A percentile compares a stretch with the other conserved stretches of the same genome.
Evolutionary conservation across 2,113 vertebrate species (phyloP).

Genomic region (Dromaius novaehollandiae): DNA sequence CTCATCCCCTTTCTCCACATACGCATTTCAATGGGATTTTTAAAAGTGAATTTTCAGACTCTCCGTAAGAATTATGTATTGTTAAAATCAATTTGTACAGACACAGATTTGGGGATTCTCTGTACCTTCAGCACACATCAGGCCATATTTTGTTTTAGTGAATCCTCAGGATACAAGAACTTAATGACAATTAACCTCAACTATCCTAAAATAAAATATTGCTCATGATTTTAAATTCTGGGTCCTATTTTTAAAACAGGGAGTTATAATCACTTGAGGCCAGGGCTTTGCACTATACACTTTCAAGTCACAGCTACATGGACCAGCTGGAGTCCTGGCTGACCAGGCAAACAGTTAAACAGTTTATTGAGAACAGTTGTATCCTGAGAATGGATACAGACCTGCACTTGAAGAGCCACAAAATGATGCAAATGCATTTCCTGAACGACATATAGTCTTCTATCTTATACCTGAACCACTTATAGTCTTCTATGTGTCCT

Average conservation of each 20-base stretch:
- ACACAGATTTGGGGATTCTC: background rate
- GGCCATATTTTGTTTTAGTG: background rate
- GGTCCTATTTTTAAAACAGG: background rate
- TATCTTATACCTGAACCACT: background rate
- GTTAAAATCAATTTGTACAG: background rate
- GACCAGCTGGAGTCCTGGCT: background rate
- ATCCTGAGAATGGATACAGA: background rate
- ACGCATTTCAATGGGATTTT: background rate
- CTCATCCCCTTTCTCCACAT: background rate
- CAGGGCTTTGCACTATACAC: background rate
- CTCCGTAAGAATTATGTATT: background rate
- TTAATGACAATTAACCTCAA: background rate
- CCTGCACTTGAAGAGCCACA: background rate
- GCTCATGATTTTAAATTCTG: background rate
- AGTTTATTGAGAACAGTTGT: background rate
- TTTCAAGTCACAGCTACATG: background rate
- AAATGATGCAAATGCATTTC: background rate
- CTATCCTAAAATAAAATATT: background rate
- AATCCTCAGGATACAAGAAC: too few relatives aligned
- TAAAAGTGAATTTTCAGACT: background rate
- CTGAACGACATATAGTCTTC: background rate
- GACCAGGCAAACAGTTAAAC: background rate
- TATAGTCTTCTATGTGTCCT: background rate
- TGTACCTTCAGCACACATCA: background rate
- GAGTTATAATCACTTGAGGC: background rate